phyloP scores from a whole-genome alignment of 2,888 invertebrate genomes.

The Drosophila limbata region DNA sequence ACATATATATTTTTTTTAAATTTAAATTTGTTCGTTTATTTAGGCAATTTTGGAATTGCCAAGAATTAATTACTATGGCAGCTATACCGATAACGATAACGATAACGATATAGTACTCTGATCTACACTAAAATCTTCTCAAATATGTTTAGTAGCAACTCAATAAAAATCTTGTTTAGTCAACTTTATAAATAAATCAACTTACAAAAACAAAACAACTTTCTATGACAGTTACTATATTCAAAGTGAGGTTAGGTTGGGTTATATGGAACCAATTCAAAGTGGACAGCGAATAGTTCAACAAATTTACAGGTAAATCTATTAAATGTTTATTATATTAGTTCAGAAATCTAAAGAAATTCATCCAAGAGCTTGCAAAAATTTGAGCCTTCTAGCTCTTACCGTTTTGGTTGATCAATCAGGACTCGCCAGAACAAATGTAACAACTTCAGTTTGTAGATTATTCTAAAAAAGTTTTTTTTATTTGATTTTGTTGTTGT shows the following conservation, averaged over 20 bases:
- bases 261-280: not conserved
- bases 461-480: constrained; percentile 25
- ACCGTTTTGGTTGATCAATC: too few species aligned
- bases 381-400: too few species aligned
- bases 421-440: not conserved
- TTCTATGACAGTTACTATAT: not conserved
- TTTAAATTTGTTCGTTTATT: constrained; percentile 10
- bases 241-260: not conserved
- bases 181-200: constrained; percentile 24
- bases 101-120: constrained; percentile 12
- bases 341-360: too few species aligned
- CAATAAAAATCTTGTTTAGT: constrained; percentile 31
- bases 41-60: not conserved
- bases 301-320: too few species aligned
- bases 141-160: constrained; percentile 20
- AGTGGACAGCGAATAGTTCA: too few species aligned
- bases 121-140: constrained; percentile 28
- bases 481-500: constrained; percentile 16
- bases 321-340: too few species aligned
- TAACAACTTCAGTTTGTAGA: constrained; percentile 1
- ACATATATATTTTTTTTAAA: constrained; percentile 23
- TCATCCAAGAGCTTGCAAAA: too few species aligned
- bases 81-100: constrained; percentile 6
- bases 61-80: not conserved
- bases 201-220: not conserved